A percentile compares a stretch with the other conserved stretches of the same genome.
Evolutionary conservation across 2,113 vertebrate species (phyloP).

Genomic region (Actenoides hombroni): DNA sequence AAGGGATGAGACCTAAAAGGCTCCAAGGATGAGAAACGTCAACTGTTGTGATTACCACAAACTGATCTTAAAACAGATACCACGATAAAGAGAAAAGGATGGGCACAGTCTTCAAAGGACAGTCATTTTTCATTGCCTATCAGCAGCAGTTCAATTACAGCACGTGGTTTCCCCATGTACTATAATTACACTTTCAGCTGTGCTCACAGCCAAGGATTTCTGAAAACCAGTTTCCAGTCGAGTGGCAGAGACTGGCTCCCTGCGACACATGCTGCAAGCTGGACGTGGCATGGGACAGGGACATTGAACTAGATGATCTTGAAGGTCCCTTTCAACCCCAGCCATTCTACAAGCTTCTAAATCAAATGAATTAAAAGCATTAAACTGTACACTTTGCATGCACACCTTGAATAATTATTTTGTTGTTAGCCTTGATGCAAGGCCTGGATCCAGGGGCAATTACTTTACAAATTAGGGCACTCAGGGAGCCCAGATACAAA

Average conservation of each 20-base stretch:
- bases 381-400: not conserved
- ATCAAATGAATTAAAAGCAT: not conserved
- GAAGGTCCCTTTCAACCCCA: not conserved
- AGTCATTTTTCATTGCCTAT: not conserved
- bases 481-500: not conserved
- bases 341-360: not conserved
- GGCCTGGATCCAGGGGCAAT: not conserved
- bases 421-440: not conserved
- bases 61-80: conserved; percentile 1
- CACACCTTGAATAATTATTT: not conserved
- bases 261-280: not conserved
- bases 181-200: not conserved
- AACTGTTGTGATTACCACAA: not conserved
- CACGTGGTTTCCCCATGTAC: not conserved
- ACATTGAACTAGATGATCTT: not conserved
- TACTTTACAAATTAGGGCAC: not conserved
- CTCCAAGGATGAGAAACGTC: not conserved
- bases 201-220: not conserved
- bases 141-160: not conserved
- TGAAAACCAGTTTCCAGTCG: not conserved
- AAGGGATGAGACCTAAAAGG: not conserved
- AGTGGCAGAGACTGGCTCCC: not conserved
- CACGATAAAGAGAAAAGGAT: not conserved
- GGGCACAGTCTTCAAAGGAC: not conserved
- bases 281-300: not conserved